Percentiles rank a stretch among this genome's conserved stretches.
Conservation (phyloP, 2,113 vertebrate genomes). For the Urocitellus parryii region DNA sequence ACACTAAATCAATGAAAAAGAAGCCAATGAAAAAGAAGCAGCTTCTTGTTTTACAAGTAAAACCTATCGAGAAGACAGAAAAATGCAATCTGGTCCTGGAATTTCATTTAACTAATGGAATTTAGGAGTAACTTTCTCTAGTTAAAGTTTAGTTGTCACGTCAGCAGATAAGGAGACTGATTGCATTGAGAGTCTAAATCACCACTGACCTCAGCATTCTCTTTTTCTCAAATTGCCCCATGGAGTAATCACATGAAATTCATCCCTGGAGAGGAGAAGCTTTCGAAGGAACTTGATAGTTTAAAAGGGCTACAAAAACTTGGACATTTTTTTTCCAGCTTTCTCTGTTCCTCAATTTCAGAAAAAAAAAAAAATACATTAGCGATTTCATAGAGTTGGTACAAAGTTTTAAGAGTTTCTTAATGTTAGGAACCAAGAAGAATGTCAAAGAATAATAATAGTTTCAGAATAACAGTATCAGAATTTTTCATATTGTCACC, state of each 20-base stretch:
- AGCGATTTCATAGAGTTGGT: neutral
- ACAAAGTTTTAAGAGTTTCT: neutral
- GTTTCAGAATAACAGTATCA: neutral
- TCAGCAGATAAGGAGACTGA: neutral
- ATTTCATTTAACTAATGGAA: neutral
- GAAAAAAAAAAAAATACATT: neutral
- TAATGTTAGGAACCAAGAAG: neutral
- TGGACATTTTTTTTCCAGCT: neutral
- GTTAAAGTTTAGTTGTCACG: neutral
- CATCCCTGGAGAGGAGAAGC: neutral
- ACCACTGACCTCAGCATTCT: neutral
- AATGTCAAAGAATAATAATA: neutral
- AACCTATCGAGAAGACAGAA: neutral
- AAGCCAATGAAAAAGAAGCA: neutral
- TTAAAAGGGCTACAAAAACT: neutral
- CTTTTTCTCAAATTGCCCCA: neutral
- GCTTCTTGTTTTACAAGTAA: neutral
- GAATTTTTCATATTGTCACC: neutral
- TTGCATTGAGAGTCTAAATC: neutral
- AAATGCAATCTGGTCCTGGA: neutral
- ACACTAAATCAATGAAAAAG: neutral
- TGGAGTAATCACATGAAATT: neutral
- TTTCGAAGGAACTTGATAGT: neutral
- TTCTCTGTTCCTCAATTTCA: neutral
- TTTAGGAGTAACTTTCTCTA: neutral